Evolutionary conservation across 2,113 vertebrate genomes (phyloP).

Genomic region (Saimiri boliviensis): DNA sequence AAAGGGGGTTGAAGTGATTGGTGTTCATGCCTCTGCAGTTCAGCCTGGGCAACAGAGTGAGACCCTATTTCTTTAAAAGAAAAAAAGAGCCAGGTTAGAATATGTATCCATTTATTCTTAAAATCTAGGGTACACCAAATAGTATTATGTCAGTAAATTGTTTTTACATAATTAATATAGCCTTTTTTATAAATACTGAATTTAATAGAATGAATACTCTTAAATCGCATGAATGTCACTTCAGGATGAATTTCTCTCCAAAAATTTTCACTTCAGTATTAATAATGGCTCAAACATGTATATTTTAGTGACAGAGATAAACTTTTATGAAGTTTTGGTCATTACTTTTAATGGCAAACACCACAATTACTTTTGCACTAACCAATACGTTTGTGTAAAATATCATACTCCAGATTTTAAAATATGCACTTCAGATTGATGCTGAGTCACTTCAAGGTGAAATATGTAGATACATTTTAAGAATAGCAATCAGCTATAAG

Average conservation of each 20-base stretch:
- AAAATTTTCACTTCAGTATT: constrained; percentile 38
- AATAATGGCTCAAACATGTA: constrained; percentile 51
- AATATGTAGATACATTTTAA: constrained; percentile 52
- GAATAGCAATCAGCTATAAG: constrained; percentile 44
- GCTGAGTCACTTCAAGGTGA: constrained; percentile 50
- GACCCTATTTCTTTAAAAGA: too few relatives aligned
- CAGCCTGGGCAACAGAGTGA: too few relatives aligned
- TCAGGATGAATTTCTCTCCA: constrained; percentile 43
- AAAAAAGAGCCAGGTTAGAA: not conserved
- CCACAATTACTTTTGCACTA: too few relatives aligned
- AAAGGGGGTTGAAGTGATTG: too few relatives aligned
- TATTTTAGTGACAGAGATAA: constrained; percentile 26
- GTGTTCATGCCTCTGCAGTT: too few relatives aligned
- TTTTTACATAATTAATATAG: not conserved
- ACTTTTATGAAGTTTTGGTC: not conserved
- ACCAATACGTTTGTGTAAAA: constrained; percentile 46
- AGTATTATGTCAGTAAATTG: not conserved
- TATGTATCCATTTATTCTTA: not conserved
- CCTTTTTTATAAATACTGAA: constrained; percentile 11
- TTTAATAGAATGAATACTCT: constrained; percentile 43
- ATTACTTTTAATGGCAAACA: too few relatives aligned
- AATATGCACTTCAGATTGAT: constrained; percentile 18
- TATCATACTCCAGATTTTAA: constrained; percentile 41
- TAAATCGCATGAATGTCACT: constrained; percentile 52
- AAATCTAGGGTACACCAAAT: not conserved